Percentiles rank a stretch among this genome's conserved stretches.
Evolutionary conservation across 2,888 invertebrate species (phyloP).

Genomic region (Caenorhabditis japonica): DNA sequence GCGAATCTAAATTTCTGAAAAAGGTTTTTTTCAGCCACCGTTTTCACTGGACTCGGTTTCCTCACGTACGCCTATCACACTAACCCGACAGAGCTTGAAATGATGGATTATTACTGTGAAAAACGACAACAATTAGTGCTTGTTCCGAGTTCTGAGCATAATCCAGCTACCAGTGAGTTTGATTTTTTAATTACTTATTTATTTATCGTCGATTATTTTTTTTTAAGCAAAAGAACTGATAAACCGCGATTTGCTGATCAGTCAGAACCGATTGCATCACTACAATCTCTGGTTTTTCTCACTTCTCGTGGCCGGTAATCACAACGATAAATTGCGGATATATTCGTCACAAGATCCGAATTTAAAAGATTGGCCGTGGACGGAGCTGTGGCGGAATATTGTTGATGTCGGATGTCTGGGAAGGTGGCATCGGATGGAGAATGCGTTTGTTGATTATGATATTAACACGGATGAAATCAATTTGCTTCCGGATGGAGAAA

Average conservation of each 20-base stretch:
- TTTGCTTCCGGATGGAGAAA: constrained; percentile 38
- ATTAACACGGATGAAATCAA: constrained; percentile 57
- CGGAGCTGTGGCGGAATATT: constrained; percentile 65
- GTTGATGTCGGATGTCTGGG: constrained; percentile 71
- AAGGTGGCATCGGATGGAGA: constrained; percentile 64
- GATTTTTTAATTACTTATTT: no score
- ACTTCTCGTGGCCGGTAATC: constrained; percentile 60
- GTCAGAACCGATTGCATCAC: constrained; percentile 64
- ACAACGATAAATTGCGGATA: constrained; percentile 63
- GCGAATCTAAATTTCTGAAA: not conserved
- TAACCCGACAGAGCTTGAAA: constrained; percentile 67
- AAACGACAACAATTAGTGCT: constrained; percentile 67
- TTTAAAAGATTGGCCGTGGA: constrained; percentile 65
- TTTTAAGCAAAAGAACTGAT: constrained; percentile 26
- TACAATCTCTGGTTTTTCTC: constrained; percentile 72
- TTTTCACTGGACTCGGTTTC: constrained; percentile 53
- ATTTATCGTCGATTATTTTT: no score
- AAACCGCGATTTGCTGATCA: constrained; percentile 26
- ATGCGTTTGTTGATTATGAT: constrained; percentile 66
- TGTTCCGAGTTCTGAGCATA: constrained; percentile 68
- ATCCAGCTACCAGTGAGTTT: constrained; percentile 57
- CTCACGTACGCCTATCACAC: constrained; percentile 62
- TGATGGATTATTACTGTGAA: constrained; percentile 61
- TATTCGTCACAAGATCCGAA: constrained; percentile 65
- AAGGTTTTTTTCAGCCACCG: constrained; percentile 26